Base-by-base conservation (phyloP, 2,113 vertebrate genomes). In the Puntigrus tetrazona region DNA sequence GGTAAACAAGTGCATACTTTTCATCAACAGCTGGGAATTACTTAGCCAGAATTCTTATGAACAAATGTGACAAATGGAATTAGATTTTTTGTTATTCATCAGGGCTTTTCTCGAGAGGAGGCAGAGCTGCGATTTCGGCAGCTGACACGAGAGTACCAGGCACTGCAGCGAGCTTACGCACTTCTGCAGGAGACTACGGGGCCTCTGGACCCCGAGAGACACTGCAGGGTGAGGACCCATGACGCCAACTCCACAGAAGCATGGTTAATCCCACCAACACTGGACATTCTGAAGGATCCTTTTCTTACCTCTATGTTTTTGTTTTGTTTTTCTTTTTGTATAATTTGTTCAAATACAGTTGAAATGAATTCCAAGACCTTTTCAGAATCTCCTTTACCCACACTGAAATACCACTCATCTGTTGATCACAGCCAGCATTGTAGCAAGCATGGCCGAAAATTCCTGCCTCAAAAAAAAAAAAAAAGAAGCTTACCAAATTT, bases 61-160 rank as follows among this genome's bases (percentile, higher is more conserved):
- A 69, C 65, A 29, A 43, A 7, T 47, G 7, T 86, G 13, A 77
- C 25, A 82, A 88, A 16, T 59, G 7, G 3, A 0, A 4, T 14
- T 50, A 14, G 81, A 45, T 75, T 14, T 73, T 75, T 14, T 73
- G 78, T 83, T 43, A 25, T 16, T 65, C 1, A 7, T 34, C 91
- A 99, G 97, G 94, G 76, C 25, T 93, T 97, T 0, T 95, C 94
- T 81, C 94, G 95, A 25, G 98, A 99, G 87, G 98, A 99, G 93
- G 96, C 97, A 0, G 97, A 99, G 90, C 93, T 99, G 86, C 93
- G 97, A 70, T 99, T 99, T 89, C 97, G 97, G 86, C 97, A 99
- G 94, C 94, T 99, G 86, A 99, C 97, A 43, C 93, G 97, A 89
- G 98, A 99, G 86, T 99, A 99, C 90, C 98, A 99, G 91, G 98